Base-by-base conservation (phyloP, 2,888 invertebrate species). In the Pyralis farinalis region DNA sequence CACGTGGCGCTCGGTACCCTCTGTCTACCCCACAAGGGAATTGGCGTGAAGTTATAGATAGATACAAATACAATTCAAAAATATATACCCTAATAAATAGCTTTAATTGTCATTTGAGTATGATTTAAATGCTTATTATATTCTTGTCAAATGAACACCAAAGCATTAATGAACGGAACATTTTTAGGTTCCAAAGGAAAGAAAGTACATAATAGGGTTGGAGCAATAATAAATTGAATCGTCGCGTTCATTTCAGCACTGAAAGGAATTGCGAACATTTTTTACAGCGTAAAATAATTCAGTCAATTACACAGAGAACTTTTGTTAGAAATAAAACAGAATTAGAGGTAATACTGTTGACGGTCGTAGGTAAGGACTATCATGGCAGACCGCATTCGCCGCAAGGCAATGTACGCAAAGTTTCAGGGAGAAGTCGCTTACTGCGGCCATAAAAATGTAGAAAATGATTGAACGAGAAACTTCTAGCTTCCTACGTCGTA, bases 191-290 rank as follows among this genome's bases (percentile, higher is more conserved):
- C 34, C 33, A 43, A 16, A 3, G 16, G 16, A 45, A 43, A 34
- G 44, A 42, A 47, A 41, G 43, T 41, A 40, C 40, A 36, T 33
- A 44, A 44, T 49, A 40, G 42, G 43, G 38, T 44, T 42, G 28
- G 34, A 34, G 43, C 43, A 47, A 44, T 50, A 46, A 46, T 44
- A 46, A 50, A 47, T 50, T 47, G 47, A 50, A 50, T 50, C 42
- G 42, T 43, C 46, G 42, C 44, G 34, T 41, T 47, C 39, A 20
- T 43, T 27, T 28, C 41, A 20, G 25, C 40, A 12, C 25, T 46
- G 34, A 47, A 47, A 44, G 40, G 40, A 44, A 44, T 42, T 41
- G 43, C 33, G 30, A 43, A 34, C 39, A 33, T 42, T 45, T 45
- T 46, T 47, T 47, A 28, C 16, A 6, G n/a, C 11, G 21, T 8